Evolutionary conservation across 2,888 invertebrate species (phyloP), one percentile per base, ranked within the genome.

Genomic region (Leucoma salicis): DNA sequence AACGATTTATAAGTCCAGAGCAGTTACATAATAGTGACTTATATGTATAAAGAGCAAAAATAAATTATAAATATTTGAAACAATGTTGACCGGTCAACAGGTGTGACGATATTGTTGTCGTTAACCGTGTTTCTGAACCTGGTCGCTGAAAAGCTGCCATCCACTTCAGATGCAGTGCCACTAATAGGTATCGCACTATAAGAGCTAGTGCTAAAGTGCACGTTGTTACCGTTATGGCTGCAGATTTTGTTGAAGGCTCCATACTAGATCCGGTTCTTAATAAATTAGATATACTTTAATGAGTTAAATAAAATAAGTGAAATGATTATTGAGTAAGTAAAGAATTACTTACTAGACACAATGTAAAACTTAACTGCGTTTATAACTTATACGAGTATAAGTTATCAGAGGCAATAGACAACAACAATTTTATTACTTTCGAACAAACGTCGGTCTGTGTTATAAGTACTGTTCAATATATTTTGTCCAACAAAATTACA

Each of bases 61-160:
- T n/a, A n/a, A n/a, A n/a, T n/a, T n/a, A n/a, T n/a, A n/a, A n/a
- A n/a, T n/a, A n/a, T n/a, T n/a, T 42, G 49, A 64, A 53, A 54
- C 42, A 49, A 44, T 49, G 49, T 63, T 66, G 66, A 73, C 76
- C 75, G 77, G 67, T 86, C 92, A 93, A 86, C 95, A 97, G 97
- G 96, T 92, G 97, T 97, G 91, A 97, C 97, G 90, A 97, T 97
- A 89, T 94, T 97, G 90, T 94, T 98, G 90, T 98, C 98, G 89
- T 94, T 98, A 93, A 98, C 97, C 91, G 97, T 98, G 90, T 98
- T 98, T 93, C 94, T 97, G 91, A 96, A 97, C 92, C 95, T 98
- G 92, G 97, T 98, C 82, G 97, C 97, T 70, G 97, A 98, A 94
- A 97, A 97, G 91, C 95, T 98, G 94, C 97, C 97, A 86, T 94